Percentiles rank a stretch among this genome's conserved stretches.
Evolutionary conservation across 2,888 invertebrate genomes (phyloP).

Genomic region (Galerucella pusilla): DNA sequence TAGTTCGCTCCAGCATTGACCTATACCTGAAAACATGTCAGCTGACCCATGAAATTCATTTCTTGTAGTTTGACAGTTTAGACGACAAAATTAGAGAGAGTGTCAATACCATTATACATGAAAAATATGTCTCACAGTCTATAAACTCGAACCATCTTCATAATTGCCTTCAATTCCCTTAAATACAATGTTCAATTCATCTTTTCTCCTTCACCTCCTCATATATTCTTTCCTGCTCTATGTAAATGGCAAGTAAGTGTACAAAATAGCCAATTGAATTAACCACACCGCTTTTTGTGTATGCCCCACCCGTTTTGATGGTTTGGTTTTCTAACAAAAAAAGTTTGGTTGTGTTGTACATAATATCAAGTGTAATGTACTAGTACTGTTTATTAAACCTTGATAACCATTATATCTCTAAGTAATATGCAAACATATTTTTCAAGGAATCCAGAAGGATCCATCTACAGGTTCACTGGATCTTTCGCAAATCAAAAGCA

Average conservation of each 20-base stretch:
- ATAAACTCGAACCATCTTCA: too few species aligned
- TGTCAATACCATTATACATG: too few species aligned
- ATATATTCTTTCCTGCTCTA: neutral
- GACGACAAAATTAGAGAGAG: too few species aligned
- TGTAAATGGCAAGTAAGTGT: slow-evolving; percentile 5
- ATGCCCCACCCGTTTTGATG: neutral
- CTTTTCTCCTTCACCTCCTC: neutral
- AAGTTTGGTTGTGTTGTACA: neutral
- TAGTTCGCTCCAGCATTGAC: too few species aligned
- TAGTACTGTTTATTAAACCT: neutral
- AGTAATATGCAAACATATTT: neutral
- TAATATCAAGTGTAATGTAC: neutral
- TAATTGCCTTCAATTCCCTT: neutral
- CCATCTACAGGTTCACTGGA: slow-evolving; percentile 58
- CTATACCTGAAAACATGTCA: too few species aligned
- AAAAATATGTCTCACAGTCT: too few species aligned
- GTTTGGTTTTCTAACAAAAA: neutral
- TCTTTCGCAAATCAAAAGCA: slow-evolving; percentile 55
- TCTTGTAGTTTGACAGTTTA: too few species aligned
- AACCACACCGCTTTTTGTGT: slow-evolving; percentile 12
- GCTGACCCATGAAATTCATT: too few species aligned
- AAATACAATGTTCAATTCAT: neutral
- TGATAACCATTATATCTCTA: neutral
- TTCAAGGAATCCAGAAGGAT: slow-evolving; percentile 56
- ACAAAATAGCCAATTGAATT: neutral